Evolutionary conservation across 2,797 vertebrate genomes (phyloP).

Genomic region (Fundulus diaphanus): DNA sequence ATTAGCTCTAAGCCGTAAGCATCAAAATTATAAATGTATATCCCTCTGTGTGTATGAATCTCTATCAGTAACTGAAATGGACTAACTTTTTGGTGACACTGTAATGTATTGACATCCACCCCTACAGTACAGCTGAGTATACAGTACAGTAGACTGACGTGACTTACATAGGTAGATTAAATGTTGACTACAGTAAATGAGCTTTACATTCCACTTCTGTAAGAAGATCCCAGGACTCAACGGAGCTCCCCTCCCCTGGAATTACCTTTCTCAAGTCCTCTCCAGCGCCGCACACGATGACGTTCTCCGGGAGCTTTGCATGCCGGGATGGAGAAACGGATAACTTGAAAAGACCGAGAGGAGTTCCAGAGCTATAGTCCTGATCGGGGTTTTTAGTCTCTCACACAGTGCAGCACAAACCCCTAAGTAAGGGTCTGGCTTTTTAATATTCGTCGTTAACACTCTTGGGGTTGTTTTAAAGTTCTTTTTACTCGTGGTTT

Average conservation of each 20-base stretch:
- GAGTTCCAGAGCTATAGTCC: slow-evolving; percentile 43
- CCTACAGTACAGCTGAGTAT: slow-evolving; percentile 69
- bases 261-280: slow-evolving; percentile 52
- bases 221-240: slow-evolving; percentile 61
- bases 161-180: slow-evolving; percentile 74
- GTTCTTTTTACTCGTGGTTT: slow-evolving; percentile 49
- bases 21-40: not conserved
- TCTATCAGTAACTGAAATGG: too few species aligned
- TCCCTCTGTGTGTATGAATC: not conserved
- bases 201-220: slow-evolving; percentile 80
- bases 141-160: slow-evolving; percentile 76
- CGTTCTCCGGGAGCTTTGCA: slow-evolving; percentile 57
- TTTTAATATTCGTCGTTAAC: slow-evolving; percentile 38
- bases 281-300: slow-evolving; percentile 39
- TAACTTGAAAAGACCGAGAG: slow-evolving; percentile 39
- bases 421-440: slow-evolving; percentile 36
- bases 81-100: not conserved
- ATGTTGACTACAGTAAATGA: slow-evolving; percentile 79
- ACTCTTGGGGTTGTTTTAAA: slow-evolving; percentile 44
- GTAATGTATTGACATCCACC: not conserved
- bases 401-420: slow-evolving; percentile 40
- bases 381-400: slow-evolving; percentile 50
- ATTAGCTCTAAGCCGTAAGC: not conserved
- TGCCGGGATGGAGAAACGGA: slow-evolving; percentile 41
- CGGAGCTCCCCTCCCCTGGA: slow-evolving; percentile 16